Base-by-base conservation (phyloP, 2,113 vertebrate genomes). In the Istiophorus platypterus region DNA sequence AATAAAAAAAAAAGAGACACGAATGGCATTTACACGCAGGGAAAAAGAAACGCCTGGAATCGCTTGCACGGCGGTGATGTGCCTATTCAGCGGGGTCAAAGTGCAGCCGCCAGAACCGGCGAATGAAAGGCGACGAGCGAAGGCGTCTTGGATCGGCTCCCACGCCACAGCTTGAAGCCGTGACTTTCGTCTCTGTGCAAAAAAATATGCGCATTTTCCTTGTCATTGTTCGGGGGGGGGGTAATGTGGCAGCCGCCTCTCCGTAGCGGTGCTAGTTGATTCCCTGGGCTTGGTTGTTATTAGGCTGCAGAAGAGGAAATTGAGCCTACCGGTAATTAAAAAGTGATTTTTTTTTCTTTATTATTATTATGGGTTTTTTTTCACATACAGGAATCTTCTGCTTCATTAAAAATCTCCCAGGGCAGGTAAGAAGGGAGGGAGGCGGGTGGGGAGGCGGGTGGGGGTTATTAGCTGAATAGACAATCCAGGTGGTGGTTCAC, bases 291-390 rank as follows among this genome's bases (percentile, higher is more conserved):
- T 7, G 12, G 63, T 54, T 88, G 81, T 93, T 88, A 85, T 74
- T 84, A 62, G 57, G 84, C 70, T 66, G 71, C 67, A 81, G 66
- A 75, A 52, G 63, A 91, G 83, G 54, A 89, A 92, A 89, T 62
- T 49, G 77, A 66, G 52, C 57, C 73, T 72, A 72, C n/a, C 62
- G 47, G 81, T 90, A 92, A 94, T 92, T 94, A 92, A 87, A 92
- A 90, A 76, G 77, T 65, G 29, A 88, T 70, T 71, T 67, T 72
- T 52, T 78, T 78, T 71, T 63, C 70, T 61, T 81, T 78, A 47
- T 58, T 47, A n/a, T n/a, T n/a, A n/a, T n/a, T n/a, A n/a, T n/a
- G n/a, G n/a, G n/a, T 45, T 72, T 72, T 77, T 34, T 34, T 34
- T 34, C 6, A 4, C 31, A 4, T 27, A 78, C 45, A 87, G 71